Evolutionary conservation across 2,797 vertebrate genomes (phyloP).

Genomic region (Anisognathus igniventris): DNA sequence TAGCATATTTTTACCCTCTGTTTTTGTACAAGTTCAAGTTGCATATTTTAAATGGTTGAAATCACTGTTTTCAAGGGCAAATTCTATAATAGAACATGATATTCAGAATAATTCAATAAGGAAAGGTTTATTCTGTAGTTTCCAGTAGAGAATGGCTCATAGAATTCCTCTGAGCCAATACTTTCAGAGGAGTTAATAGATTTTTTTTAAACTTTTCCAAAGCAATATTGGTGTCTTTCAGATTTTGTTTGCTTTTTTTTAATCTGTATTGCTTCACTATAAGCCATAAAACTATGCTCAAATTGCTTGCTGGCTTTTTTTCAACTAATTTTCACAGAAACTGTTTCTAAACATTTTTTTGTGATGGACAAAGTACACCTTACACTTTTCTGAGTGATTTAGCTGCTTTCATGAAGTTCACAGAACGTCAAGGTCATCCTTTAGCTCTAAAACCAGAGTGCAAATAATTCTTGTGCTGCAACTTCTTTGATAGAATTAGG

Average conservation of each 20-base stretch:
- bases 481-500: background rate
- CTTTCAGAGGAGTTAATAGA: background rate
- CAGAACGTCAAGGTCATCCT: constrained; percentile 36
- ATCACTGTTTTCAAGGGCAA: background rate
- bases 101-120: background rate
- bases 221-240: background rate
- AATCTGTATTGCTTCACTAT: background rate
- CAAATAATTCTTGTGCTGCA: constrained; percentile 19
- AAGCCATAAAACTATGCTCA: background rate
- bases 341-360: background rate
- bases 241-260: background rate
- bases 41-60: background rate
- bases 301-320: background rate
- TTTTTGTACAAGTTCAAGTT: background rate
- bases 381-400: background rate
- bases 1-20: background rate
- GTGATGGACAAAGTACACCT: background rate
- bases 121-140: background rate
- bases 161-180: background rate
- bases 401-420: constrained; percentile 43
- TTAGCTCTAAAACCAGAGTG: constrained; percentile 27
- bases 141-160: background rate
- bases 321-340: background rate
- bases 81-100: background rate
- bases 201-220: background rate